Base-by-base conservation (phyloP, 1,140 invertebrate genomes). In the Ostrea edulis region DNA sequence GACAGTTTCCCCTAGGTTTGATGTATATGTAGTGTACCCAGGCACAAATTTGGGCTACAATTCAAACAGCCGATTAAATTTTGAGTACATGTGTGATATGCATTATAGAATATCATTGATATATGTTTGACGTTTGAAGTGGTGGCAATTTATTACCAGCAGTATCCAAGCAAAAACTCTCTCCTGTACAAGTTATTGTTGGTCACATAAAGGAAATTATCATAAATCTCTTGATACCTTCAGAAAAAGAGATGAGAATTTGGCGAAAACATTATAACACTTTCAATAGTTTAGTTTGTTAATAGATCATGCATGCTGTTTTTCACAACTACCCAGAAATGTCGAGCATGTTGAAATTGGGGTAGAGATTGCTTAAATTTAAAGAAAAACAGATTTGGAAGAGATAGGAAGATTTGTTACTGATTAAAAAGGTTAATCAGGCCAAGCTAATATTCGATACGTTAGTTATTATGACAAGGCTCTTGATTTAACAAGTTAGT, bases 71-170 rank as follows among this genome's bases (percentile, higher is more conserved):
- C 55, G 83, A 85, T 85, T 87, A 82, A 87, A 87, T 62, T 44
- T 82, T 87, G 55, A 87, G 29, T 52, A 54, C 51, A 58, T 82
- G 77, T 87, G 54, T 55, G 88, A 89, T 89, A 89, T 89, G 88
- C 84, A 89, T 89, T 87, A 89, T 85, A 85, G 86, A 85, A 87
- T 85, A 82, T 85, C 55, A 87, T 84, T 87, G 88, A 89, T 89
- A 89, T 89, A 89, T 89, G 86, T 85, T 84, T 44, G 62, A 87
- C 84, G 84, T 88, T 88, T 85, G 65, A 88, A 88, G 87, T 85
- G 81, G 71, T 44, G 68, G 84, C 83, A 85, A 89, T 89, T 87
- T 85, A 89, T 89, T 62, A 87, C 65, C 86, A 62, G 58, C n/a
- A 83, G 82, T 83, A 83, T 83, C 82, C 82, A 52, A 35, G 82